Evolutionary conservation across 1,140 invertebrate species (phyloP), one percentile per base, ranked within the genome.

Genomic region (Pachypeltis micranthus): DNA sequence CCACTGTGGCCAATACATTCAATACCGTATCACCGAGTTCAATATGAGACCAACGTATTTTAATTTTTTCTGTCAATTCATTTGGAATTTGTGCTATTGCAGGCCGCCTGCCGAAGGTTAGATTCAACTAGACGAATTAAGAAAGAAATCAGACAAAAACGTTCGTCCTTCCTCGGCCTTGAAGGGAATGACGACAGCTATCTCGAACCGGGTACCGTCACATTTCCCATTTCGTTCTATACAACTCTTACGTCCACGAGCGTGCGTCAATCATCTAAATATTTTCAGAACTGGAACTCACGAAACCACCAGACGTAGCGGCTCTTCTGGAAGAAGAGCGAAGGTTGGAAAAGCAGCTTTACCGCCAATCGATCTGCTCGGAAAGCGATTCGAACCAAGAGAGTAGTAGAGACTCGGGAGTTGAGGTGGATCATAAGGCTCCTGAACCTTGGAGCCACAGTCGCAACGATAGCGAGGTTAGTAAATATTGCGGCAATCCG

Each of bases 41-140:
- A n/a, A n/a, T n/a, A n/a, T n/a, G n/a, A n/a, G n/a, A n/a, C n/a
- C n/a, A n/a, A n/a, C n/a, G n/a, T n/a, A n/a, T n/a, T n/a, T n/a
- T n/a, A n/a, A n/a, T n/a, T n/a, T n/a, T n/a, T n/a, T n/a, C n/a
- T n/a, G n/a, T n/a, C n/a, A n/a, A n/a, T n/a, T n/a, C n/a, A n/a
- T n/a, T n/a, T n/a, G n/a, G n/a, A n/a, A n/a, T n/a, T n/a, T n/a
- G n/a, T n/a, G n/a, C n/a, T n/a, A n/a, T 47, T 47, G 1, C 34
- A 67, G 67, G 44, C 27, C 14, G 47, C 83, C 54, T 77, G 88
- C 57, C 85, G 84, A 68, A 80, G 86, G 62, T 79, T 86, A 55
- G 90, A 89, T 69, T 91, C 88, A 1, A 89, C 88, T 0, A 87
- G 87, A 61, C 81, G 88, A 61, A 90, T 93, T 59, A 91, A 90